phyloP scores from a whole-genome alignment of 2,797 vertebrate genomes.

The Mallotus villosus region DNA sequence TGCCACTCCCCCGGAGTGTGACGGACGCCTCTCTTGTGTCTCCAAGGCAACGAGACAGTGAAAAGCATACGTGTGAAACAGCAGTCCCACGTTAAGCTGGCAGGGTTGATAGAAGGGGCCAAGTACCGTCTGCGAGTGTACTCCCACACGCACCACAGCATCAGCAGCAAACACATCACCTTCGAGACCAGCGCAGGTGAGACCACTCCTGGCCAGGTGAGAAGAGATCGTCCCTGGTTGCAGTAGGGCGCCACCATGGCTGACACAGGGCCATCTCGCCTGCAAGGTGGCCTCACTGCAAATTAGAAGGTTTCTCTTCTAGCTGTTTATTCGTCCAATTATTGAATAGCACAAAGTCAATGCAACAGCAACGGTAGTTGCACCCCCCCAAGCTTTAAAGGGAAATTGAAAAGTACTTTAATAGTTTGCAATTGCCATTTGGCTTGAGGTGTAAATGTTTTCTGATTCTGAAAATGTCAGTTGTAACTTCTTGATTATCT shows the following conservation, averaged over 20 bases:
- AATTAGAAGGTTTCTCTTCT: slow-evolving; percentile 27
- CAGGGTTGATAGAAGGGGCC: slow-evolving; percentile 88
- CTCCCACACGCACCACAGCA: slow-evolving; percentile 85
- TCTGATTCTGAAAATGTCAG: not conserved
- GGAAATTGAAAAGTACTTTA: not conserved
- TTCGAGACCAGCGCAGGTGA: slow-evolving; percentile 99
- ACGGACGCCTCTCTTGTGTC: slow-evolving; percentile 89
- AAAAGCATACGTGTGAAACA: slow-evolving; percentile 82
- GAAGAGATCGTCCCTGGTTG: slow-evolving; percentile 20
- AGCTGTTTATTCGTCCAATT: not conserved
- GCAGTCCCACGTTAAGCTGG: slow-evolving; percentile 84
- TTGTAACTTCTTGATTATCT: not conserved
- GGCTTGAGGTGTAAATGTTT: not conserved
- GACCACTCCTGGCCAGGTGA: slow-evolving; percentile 65
- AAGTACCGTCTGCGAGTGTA: slow-evolving; percentile 94
- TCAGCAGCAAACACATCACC: slow-evolving; percentile 86
- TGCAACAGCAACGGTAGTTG: too few species aligned
- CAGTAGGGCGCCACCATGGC: slow-evolving; percentile 25
- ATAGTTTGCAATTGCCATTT: not conserved
- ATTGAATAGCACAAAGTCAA: too few species aligned
- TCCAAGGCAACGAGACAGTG: slow-evolving; percentile 90
- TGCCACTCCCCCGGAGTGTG: slow-evolving; percentile 72
- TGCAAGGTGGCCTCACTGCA: slow-evolving; percentile 24
- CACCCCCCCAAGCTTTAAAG: not conserved
- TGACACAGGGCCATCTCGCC: slow-evolving; percentile 27